Percentiles rank a stretch among this genome's conserved stretches.
Evolutionary conservation across 2,797 vertebrate genomes (phyloP).

Genomic region (Sitta carolinensis): DNA sequence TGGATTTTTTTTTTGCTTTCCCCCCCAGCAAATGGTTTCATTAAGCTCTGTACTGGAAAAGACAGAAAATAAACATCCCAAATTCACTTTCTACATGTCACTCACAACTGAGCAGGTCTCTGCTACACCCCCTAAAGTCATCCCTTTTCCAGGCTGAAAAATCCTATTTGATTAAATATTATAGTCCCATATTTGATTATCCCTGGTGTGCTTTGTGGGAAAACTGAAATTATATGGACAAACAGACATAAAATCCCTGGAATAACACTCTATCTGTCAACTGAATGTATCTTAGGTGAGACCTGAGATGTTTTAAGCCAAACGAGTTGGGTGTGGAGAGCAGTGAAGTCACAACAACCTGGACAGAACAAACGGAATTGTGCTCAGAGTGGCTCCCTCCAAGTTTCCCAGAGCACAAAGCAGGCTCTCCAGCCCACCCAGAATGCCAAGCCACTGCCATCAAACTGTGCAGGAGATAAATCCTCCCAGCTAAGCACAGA

Average conservation of each 20-base stretch:
- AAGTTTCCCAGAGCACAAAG: not conserved
- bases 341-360: not conserved
- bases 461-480: conserved; percentile 17
- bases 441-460: not conserved
- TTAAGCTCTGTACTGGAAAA: not conserved
- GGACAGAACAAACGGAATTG: not conserved
- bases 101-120: not conserved
- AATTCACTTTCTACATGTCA: not conserved
- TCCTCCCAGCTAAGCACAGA: not conserved
- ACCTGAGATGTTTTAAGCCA: not conserved
- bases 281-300: not conserved
- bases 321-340: not conserved
- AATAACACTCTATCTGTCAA: not conserved
- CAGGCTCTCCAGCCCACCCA: not conserved
- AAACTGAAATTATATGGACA: not conserved
- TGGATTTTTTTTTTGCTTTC: not conserved
- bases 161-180: not conserved
- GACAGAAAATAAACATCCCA: not conserved
- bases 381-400: not conserved
- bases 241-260: not conserved
- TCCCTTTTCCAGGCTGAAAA: not conserved
- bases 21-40: accelerated
- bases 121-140: not conserved
- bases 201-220: not conserved
- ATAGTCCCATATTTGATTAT: not conserved